Conservation (phyloP, 2,797 vertebrate genomes). For the Lithobates pipiens region DNA sequence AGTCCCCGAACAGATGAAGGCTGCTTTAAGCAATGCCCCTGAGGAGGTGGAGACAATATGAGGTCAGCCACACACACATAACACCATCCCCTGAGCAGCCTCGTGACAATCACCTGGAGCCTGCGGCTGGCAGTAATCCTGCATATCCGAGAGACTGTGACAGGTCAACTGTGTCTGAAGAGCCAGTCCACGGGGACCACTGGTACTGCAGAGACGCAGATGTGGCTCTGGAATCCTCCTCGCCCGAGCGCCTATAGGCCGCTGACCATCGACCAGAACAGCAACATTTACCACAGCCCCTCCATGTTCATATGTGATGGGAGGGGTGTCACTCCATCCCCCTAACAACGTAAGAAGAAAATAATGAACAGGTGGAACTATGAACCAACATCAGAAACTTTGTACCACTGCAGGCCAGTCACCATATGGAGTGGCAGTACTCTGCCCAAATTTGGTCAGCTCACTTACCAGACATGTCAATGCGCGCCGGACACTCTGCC, state of each 20-base stretch:
- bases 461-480: conserved; percentile 89
- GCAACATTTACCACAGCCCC: conserved; percentile 89
- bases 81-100: not conserved
- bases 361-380: no score
- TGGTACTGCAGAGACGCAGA: conserved; percentile 79
- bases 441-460: no score
- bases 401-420: no score
- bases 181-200: conserved; percentile 61
- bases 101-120: conserved; percentile 81
- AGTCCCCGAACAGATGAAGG: conserved; percentile 86
- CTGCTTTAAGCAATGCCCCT: conserved; percentile 93
- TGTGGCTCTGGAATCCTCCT: conserved; percentile 79
- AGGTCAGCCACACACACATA: not conserved
- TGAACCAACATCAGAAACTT: not conserved
- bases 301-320: conserved; percentile 91
- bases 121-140: conserved; percentile 89
- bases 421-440: no score
- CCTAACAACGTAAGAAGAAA: conserved; percentile 71
- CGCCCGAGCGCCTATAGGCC: conserved; percentile 85
- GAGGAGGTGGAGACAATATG: conserved; percentile 25
- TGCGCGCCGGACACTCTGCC: conserved; percentile 86
- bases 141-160: conserved; percentile 79
- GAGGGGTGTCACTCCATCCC: conserved; percentile 95
- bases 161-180: conserved; percentile 76
- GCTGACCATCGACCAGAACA: conserved; percentile 83